Base-by-base conservation (phyloP, 1,140 invertebrate genomes). In the Drosophila seguyi region DNA sequence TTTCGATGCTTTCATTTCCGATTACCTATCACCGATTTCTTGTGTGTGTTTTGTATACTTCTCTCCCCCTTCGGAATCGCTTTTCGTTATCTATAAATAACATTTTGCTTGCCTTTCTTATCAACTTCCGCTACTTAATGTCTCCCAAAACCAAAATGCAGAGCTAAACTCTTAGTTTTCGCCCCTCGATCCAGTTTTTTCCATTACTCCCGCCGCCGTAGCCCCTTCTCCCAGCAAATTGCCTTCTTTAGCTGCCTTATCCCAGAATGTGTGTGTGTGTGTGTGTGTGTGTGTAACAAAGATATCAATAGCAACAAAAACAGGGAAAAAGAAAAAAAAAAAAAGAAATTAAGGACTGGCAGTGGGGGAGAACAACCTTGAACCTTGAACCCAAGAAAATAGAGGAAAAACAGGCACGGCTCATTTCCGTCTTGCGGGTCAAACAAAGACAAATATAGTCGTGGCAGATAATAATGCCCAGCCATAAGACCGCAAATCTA, bases 351-450 rank as follows among this genome's bases (percentile, higher is more conserved):
- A 50, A 36, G 41, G 31, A 47, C 31, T 14, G 68, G 27, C 7
- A 42, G 48, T 38, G 8, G 20, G 22, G 7, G 63, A 44, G 25
- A 34, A 45, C 56, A 75, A 74, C 72, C 68, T 74, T 74, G 57
- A 84, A 81, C 81, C 81, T 84, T 84, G 66, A 84, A 84, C 81
- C 50, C 22, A 50, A 36, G 45, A 27, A 68, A 68, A 38, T 38
- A 53, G 34, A 53, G 52, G 52, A 36, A 69, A 52, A 36, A 38
- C 66, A 55, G 71, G 71, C 74, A 85, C 42, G 52, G 41, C 85
- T 90, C 84, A 81, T 88, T 90, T 88, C 84, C 84, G 85, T 82
- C 20, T 53, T 61, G 52, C 45, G 50, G 69, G 58, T 62, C 58
- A 63, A 62, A 79, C 47, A 79, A 79, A 61, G 65, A 55, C 47